phyloP scores from a whole-genome alignment of 2,113 vertebrate genomes.

The Sturnira hondurensis region DNA sequence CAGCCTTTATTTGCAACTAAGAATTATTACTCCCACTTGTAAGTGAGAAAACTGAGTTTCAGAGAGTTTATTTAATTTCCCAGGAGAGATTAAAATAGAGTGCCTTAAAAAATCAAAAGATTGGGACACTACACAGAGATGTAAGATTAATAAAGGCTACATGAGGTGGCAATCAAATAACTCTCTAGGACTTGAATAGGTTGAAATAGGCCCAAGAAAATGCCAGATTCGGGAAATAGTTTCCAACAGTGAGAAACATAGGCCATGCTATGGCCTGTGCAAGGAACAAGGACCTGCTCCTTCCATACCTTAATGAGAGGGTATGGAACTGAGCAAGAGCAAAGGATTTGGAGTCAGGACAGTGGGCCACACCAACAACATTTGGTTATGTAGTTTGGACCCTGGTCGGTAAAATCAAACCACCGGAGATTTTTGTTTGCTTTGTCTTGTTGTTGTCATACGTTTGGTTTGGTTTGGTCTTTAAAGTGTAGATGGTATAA shows the following conservation, averaged over 20 bases:
- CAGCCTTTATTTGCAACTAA: not conserved
- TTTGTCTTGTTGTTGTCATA: not conserved
- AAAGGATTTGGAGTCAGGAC: not conserved
- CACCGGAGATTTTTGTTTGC: not conserved
- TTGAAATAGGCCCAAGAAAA: not conserved
- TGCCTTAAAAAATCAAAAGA: not conserved
- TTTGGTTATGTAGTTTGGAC: not conserved
- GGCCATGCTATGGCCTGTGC: not conserved
- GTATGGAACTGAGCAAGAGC: not conserved
- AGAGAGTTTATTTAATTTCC: not conserved
- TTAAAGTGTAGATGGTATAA: not conserved
- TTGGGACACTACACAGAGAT: not conserved
- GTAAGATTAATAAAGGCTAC: not conserved
- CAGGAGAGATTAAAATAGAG: not conserved
- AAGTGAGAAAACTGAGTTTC: not conserved
- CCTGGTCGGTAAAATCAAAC: not conserved
- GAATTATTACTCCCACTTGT: not conserved
- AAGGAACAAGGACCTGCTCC: not conserved
- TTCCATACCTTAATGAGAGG: not conserved
- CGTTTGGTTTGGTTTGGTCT: not conserved
- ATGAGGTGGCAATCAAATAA: not conserved
- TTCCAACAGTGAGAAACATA: not conserved
- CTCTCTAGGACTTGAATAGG: not conserved
- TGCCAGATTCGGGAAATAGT: not conserved
- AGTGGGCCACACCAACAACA: not conserved